Percentiles rank a stretch among this genome's conserved stretches.
Conservation (phyloP, 2,113 vertebrate genomes). For the Centrocercus urophasianus region DNA sequence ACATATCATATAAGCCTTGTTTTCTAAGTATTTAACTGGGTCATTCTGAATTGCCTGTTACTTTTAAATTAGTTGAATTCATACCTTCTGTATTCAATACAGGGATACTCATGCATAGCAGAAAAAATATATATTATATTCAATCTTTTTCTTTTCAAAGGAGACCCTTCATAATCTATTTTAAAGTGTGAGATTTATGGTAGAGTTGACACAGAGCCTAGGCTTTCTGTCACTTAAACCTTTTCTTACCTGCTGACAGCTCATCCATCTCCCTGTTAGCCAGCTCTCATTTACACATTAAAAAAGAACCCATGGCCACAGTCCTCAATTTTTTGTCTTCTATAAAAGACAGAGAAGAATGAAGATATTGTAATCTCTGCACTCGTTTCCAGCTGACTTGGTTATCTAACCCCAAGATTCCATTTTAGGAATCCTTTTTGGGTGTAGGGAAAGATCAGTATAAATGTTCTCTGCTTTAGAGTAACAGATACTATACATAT, state of each 20-base stretch:
- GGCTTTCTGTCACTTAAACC: not conserved
- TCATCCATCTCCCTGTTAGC: not conserved
- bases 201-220: not conserved
- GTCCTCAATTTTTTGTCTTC: not conserved
- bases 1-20: not conserved
- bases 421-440: not conserved
- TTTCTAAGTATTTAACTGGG: not conserved
- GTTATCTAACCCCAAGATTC: not conserved
- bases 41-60: not conserved
- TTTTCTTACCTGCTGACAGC: not conserved
- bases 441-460: not conserved
- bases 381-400: not conserved
- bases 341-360: not conserved
- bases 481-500: not conserved
- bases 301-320: fast-evolving
- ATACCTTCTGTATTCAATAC: not conserved
- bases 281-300: not conserved
- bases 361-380: not conserved
- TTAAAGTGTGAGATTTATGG: not conserved
- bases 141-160: not conserved
- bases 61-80: not conserved
- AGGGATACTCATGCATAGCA: not conserved
- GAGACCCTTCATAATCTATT: not conserved
- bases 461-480: not conserved
- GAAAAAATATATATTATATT: not conserved